Evolutionary conservation across 2,797 vertebrate species (phyloP).

Genomic region (Argyrosomus regius): DNA sequence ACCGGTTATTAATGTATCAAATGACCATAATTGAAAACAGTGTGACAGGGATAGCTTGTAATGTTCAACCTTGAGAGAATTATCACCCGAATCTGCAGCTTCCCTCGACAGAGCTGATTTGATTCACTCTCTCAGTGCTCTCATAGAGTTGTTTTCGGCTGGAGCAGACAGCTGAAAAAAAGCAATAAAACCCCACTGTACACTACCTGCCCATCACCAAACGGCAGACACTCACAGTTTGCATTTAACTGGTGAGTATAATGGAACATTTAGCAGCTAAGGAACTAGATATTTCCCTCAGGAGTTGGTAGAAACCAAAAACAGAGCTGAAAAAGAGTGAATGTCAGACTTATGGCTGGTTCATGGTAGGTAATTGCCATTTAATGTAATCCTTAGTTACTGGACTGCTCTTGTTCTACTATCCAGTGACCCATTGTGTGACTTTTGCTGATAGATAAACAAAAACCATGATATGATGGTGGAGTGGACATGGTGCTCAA

Average conservation of each 20-base stretch:
- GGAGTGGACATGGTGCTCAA: not conserved
- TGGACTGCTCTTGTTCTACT: not conserved
- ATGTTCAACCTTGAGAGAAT: not conserved
- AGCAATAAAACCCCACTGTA: not conserved
- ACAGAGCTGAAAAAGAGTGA: too few relatives aligned
- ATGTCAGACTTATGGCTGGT: too few relatives aligned
- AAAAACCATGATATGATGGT: not conserved
- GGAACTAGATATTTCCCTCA: too few relatives aligned
- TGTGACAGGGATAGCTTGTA: not conserved
- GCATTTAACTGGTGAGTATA: not conserved
- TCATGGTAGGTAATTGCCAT: not conserved
- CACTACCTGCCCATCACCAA: not conserved
- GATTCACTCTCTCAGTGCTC: not conserved
- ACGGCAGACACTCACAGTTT: not conserved
- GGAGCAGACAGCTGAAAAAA: not conserved
- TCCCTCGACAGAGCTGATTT: not conserved
- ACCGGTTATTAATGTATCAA: not conserved
- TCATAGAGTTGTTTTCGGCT: not conserved
- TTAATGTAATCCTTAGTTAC: not conserved
- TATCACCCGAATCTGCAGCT: not conserved
- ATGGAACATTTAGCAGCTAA: too few relatives aligned
- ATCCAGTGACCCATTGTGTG: not conserved
- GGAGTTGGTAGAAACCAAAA: too few relatives aligned
- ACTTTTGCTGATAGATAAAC: not conserved
- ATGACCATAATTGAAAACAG: not conserved